These are phyloP conservation scores for Mastomys coucha DNA, from an alignment of 2,113 vertebrate species.

Conservation along the genomic window DNA sequence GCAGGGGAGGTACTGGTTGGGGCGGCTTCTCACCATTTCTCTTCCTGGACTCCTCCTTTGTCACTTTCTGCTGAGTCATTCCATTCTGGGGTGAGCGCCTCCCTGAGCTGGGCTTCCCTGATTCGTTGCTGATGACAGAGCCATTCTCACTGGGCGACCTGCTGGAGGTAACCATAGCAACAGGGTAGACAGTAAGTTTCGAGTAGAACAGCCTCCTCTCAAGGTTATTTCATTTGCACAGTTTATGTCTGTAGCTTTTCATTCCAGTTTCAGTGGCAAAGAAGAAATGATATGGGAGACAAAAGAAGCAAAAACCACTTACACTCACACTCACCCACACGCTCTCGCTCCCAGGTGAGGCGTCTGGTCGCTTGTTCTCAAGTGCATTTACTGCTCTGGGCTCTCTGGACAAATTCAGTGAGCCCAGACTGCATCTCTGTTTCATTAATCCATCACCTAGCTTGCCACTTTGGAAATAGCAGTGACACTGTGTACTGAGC, in stretches of 20 bases:
- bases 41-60: slow-evolving; percentile 93
- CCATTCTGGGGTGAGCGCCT: slow-evolving; percentile 92
- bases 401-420: neutral
- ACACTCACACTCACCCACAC: neutral
- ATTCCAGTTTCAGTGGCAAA: slow-evolving; percentile 65
- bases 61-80: slow-evolving; percentile 93
- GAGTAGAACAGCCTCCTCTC: slow-evolving; percentile 82
- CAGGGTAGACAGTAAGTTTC: slow-evolving; percentile 92
- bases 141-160: slow-evolving; percentile 96
- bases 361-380: neutral
- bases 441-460: neutral
- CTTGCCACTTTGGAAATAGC: neutral
- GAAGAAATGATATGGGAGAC: slow-evolving; percentile 45
- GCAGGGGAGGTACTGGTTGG: neutral
- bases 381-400: neutral
- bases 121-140: slow-evolving; percentile 98
- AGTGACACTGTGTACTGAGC: neutral
- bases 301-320: neutral
- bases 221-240: slow-evolving; percentile 86
- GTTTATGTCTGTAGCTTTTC: slow-evolving; percentile 75
- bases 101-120: slow-evolving; percentile 93
- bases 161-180: slow-evolving; percentile 99
- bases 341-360: neutral
- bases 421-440: neutral
- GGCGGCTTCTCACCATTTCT: slow-evolving; percentile 92